Evolutionary conservation across 2,888 invertebrate species (phyloP), one percentile per base, ranked within the genome.

Genomic region (Hemaris fuciformis): DNA sequence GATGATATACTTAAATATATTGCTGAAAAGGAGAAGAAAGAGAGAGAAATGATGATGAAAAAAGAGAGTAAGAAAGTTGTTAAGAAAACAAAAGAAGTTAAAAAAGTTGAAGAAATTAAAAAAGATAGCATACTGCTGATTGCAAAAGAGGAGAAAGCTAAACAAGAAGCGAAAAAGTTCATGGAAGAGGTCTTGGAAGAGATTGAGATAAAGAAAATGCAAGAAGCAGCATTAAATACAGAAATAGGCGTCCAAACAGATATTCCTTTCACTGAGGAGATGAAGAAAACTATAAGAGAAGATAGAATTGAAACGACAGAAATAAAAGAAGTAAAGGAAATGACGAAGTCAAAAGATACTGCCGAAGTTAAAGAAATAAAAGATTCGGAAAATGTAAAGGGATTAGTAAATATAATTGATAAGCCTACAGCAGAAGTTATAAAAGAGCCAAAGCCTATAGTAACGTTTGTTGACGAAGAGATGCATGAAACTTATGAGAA

Each of bases 221-320:
- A 90, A 75, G 74, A 79, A 66, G 86, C 85, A 8, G 92, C 90
- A 0, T 63, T 74, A 22, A 68, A 75, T 48, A 87, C 89, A 0
- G 83, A 86, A 57, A 84, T 88, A 41, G 93, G 84, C 57, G 83
- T 91, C 34, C 78, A 84, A 64, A 83, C 80, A 70, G 89, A 90
- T 53, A 67, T 89, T 0, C 79, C 81, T 1, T 82, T 88, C 0
- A 80, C 88, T 15, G 78, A 85, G 65, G 81, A 89, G 61, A 83
- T 89, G 20, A 81, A 87, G 61, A 80, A 84, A 10, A 18, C 18
- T 31, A 8, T 27, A 3, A 27, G 53, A 2, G 71, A 66, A 48
- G 68, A 69, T 22, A 59, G 57, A 38, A 64, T 73, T 64, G 70
- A 76, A 64, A 66, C 72, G 8, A 64, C 72, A 31, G 73, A 74